Percentiles rank a stretch among this genome's conserved stretches.
Conservation (phyloP, 1,140 invertebrate genomes). For the Cyclargus thomasi region DNA sequence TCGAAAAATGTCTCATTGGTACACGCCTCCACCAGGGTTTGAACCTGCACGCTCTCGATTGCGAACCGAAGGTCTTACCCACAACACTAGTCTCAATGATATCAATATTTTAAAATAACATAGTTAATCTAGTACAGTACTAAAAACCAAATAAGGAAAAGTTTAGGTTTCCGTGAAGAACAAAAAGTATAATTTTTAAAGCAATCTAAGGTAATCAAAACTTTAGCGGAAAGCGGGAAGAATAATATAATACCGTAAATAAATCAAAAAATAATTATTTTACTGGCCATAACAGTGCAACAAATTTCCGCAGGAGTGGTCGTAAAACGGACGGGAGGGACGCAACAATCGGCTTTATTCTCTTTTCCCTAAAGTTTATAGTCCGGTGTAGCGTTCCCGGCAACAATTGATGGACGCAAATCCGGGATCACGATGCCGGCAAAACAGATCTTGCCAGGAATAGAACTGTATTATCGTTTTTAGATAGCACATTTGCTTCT, state of each 20-base stretch:
- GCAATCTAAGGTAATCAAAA: neutral
- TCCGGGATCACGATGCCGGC: neutral
- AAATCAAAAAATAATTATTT: slow-evolving; percentile 4
- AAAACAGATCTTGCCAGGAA: slow-evolving; percentile 1
- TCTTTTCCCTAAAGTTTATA: neutral
- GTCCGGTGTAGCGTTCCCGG: neutral
- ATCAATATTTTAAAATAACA: too few relatives aligned
- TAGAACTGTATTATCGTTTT: slow-evolving; percentile 1
- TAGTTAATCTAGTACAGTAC: too few relatives aligned
- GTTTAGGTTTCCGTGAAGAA: too few relatives aligned
- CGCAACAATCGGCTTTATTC: neutral
- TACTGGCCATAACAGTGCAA: neutral
- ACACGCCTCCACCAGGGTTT: too few relatives aligned
- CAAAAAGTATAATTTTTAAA: too few relatives aligned
- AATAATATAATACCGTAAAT: neutral
- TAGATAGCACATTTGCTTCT: neutral
- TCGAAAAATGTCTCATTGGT: too few relatives aligned
- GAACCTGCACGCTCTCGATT: too few relatives aligned
- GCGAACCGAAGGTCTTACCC: too few relatives aligned
- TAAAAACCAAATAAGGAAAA: too few relatives aligned
- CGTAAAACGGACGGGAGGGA: neutral
- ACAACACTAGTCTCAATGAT: too few relatives aligned
- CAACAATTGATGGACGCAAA: neutral
- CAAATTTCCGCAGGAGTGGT: neutral
- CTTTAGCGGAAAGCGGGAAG: neutral